Evolutionary conservation across 2,888 invertebrate genomes (phyloP).

Genomic region (Pocota personata): DNA sequence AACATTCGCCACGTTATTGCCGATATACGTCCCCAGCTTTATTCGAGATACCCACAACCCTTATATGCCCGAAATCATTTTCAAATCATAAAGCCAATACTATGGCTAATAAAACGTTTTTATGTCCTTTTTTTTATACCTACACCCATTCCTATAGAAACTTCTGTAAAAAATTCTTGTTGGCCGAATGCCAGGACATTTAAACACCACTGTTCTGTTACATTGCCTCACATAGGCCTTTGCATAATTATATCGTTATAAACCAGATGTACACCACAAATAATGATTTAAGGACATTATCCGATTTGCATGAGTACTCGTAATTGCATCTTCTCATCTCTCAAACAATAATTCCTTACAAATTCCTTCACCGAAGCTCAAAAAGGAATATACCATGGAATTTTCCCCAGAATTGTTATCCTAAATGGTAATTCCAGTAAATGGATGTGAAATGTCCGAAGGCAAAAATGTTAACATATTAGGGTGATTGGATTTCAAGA

Average conservation of each 20-base stretch:
- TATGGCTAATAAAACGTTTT: too few relatives aligned
- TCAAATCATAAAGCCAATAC: too few relatives aligned
- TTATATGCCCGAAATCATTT: too few relatives aligned
- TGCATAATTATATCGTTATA: slow-evolving; percentile 8
- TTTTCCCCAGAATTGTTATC: slow-evolving; percentile 17
- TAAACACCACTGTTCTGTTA: background rate
- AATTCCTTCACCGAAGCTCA: background rate
- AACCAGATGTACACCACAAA: slow-evolving; percentile 12
- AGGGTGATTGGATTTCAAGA: slow-evolving; percentile 22
- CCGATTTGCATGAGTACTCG: slow-evolving; percentile 27
- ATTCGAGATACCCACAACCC: too few relatives aligned
- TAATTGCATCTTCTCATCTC: slow-evolving; percentile 5
- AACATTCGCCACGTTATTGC: too few relatives aligned
- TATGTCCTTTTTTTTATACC: too few relatives aligned
- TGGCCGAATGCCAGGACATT: too few relatives aligned
- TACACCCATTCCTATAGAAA: too few relatives aligned
- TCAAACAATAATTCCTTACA: background rate
- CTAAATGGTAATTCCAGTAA: slow-evolving; percentile 23
- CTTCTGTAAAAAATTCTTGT: too few relatives aligned
- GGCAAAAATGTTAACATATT: slow-evolving; percentile 7
- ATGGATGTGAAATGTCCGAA: slow-evolving; percentile 16
- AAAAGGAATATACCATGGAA: background rate
- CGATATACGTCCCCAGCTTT: too few relatives aligned
- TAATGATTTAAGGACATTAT: slow-evolving; percentile 9
- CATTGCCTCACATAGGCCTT: background rate